A percentile compares a stretch with the other conserved stretches of the same genome.
Evolutionary conservation across 2,113 vertebrate genomes (phyloP).

Genomic region (Atrichornis clamosus): DNA sequence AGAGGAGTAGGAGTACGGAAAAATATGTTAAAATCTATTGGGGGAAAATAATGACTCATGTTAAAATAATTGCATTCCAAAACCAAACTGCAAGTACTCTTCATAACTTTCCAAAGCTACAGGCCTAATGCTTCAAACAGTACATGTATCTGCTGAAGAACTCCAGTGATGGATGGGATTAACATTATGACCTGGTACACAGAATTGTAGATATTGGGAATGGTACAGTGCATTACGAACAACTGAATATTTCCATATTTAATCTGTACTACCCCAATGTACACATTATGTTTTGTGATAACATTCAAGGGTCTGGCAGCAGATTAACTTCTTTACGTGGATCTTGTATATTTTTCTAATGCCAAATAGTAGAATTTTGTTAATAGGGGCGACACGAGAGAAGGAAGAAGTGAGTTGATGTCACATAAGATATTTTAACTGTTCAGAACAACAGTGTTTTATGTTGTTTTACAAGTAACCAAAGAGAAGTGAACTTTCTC

Average conservation of each 20-base stretch:
- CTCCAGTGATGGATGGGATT: neutral
- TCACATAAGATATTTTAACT: neutral
- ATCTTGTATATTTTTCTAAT: neutral
- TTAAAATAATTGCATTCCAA: neutral
- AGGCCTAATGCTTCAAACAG: neutral
- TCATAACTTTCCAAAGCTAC: neutral
- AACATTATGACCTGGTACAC: neutral
- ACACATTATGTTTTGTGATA: neutral
- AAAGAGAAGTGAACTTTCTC: neutral
- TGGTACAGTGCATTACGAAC: neutral
- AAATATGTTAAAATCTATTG: neutral
- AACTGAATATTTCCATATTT: neutral
- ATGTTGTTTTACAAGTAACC: neutral
- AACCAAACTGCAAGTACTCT: neutral
- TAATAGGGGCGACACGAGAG: neutral
- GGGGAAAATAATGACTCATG: fast-evolving
- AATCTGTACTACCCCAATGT: neutral
- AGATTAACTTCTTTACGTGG: neutral
- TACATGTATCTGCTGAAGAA: neutral
- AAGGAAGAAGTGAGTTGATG: neutral
- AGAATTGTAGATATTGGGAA: neutral
- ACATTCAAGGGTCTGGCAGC: neutral
- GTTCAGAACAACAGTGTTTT: neutral
- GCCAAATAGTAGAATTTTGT: neutral
- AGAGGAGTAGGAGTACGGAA: neutral